Evolutionary conservation across 1,140 invertebrate species (phyloP), one percentile per base, ranked within the genome.

Genomic region (Achatina immaculata): DNA sequence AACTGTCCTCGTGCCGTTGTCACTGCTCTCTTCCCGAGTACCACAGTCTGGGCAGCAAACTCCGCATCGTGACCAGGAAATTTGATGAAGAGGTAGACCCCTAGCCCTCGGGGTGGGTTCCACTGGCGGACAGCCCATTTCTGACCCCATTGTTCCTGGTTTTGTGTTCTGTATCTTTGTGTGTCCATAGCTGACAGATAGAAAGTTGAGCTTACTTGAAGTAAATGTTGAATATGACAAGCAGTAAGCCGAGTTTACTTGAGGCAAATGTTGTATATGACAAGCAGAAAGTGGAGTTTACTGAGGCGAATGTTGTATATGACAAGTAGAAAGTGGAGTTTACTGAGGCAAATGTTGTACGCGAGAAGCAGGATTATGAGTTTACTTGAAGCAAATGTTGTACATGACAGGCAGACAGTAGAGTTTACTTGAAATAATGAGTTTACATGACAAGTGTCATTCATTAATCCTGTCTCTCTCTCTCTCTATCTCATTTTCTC

Each of bases 61-160:
- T 66, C 66, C 21, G 68, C 82, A 11, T 51, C 31, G 16, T 55
- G 48, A 2, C 78, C 78, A 7, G 78, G 75, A 62, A 83, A 83
- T 48, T 55, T 34, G 24, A 83, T 48, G 71, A 83, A 83, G 55
- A 83, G 66, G 73, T 80, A 83, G 72, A 83, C 82, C 24, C 82
- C 82, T 31, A 77, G 42, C 1, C 78, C 73, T 7, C 36, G 58
- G 1, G 78, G 78, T 28, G 76, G 76, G 28, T 68, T 62, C 76
- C 76, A 78, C 43, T 45, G 48, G 14, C 76, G 34, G 58, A 62
- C 58, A n/a, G 40, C 58, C 48, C 55, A 78, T 1, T 42, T 2
- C 36, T 66, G 36, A 43, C 38, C 40, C 31, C 58, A 38, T 24
- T 68, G 34, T 9, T 34, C 34, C 19, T 58, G 40, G 31, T 45